Conservation (phyloP, 2,113 vertebrate genomes). For the Gavia stellata region DNA sequence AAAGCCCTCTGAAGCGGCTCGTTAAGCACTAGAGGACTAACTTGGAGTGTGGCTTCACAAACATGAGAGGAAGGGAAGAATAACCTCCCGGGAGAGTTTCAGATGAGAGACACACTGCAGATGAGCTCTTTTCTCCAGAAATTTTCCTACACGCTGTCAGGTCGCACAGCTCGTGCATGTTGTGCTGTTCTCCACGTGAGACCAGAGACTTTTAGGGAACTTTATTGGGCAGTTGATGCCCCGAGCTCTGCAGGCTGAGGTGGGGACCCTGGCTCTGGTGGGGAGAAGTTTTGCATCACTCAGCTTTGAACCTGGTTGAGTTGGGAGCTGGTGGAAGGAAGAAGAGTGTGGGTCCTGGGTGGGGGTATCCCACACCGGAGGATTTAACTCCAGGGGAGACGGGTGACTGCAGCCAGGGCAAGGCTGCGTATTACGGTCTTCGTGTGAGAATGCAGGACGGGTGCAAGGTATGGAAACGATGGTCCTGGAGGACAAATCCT, state of each 20-base stretch:
- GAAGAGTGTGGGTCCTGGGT: background rate
- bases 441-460: background rate
- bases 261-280: background rate
- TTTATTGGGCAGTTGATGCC: background rate
- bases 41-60: background rate
- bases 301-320: background rate
- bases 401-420: background rate
- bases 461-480: background rate
- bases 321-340: background rate
- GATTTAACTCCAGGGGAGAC: background rate
- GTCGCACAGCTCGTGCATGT: accelerated
- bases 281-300: background rate
- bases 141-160: background rate
- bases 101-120: background rate
- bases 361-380: background rate
- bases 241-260: background rate
- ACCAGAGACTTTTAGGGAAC: background rate
- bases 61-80: background rate
- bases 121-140: background rate
- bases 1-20: background rate
- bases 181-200: background rate
- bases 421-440: background rate
- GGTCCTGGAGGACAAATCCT: background rate
- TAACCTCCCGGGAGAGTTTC: background rate
- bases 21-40: background rate